Evolutionary conservation across 53 echinoderm and acorn worm genomes (phyloP).

Genomic region (Echinometra lucunter): DNA sequence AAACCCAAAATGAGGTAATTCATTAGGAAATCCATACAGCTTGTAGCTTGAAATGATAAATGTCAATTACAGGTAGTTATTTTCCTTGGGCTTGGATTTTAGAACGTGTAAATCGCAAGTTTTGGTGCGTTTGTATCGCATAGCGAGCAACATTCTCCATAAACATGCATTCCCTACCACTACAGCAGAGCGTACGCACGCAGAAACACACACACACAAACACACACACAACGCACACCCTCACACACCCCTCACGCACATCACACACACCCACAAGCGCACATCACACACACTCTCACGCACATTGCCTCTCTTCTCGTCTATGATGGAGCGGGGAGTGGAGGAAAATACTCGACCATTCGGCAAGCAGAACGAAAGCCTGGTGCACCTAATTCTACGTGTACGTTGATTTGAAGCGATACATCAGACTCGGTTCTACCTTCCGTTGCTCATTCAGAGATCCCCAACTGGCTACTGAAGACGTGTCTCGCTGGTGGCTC

Average conservation of each 20-base stretch:
- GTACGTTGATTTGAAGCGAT: constrained; percentile 19
- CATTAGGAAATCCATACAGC: background rate
- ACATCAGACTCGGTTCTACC: background rate
- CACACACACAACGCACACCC: background rate
- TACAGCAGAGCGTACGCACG: no score
- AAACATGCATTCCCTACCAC: background rate
- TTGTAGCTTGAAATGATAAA: background rate
- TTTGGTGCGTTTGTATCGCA: background rate
- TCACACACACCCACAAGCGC: background rate
- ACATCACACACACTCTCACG: background rate
- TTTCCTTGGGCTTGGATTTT: background rate
- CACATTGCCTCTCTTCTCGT: background rate
- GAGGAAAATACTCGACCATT: background rate
- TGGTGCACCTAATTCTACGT: constrained; percentile 13
- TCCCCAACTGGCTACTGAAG: background rate
- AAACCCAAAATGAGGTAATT: background rate
- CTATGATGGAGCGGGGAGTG: background rate
- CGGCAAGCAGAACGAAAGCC: constrained; percentile 3
- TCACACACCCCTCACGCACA: background rate
- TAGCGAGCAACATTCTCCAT: background rate
- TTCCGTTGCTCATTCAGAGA: background rate
- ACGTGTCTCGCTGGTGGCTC: background rate
- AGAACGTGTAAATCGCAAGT: background rate
- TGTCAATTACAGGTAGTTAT: background rate
- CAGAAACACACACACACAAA: background rate